Percentiles rank a stretch among this genome's conserved stretches.
Evolutionary conservation across 2,797 vertebrate genomes (phyloP).

Genomic region (Gorsachius magnificus): DNA sequence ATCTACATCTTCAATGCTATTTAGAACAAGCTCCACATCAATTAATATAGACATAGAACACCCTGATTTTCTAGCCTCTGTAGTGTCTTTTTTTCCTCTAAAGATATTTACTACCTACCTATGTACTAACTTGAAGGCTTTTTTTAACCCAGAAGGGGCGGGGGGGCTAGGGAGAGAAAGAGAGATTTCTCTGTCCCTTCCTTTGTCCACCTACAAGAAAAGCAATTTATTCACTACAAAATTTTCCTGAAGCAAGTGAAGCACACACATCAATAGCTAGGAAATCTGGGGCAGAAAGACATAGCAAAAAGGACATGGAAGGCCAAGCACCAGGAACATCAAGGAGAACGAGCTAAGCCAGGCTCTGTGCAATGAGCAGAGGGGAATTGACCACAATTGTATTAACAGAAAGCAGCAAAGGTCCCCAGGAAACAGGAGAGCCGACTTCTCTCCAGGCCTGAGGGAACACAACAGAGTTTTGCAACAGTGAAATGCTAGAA

Average conservation of each 20-base stretch:
- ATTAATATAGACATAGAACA: neutral
- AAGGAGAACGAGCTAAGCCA: neutral
- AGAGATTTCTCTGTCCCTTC: neutral
- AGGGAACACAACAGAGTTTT: accelerated
- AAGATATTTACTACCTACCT: too few species aligned
- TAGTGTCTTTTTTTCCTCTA: accelerated
- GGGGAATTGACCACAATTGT: neutral
- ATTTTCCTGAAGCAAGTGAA: neutral
- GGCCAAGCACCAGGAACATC: neutral
- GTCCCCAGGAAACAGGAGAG: neutral
- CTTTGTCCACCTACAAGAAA: neutral
- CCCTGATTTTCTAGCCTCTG: neutral
- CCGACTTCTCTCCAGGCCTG: neutral
- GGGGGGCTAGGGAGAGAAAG: neutral
- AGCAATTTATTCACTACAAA: too few species aligned
- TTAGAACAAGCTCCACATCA: neutral
- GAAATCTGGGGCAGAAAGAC: neutral
- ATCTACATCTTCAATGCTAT: neutral
- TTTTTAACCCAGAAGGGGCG: neutral
- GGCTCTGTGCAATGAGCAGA: accelerated
- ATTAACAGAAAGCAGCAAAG: neutral
- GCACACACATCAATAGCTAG: accelerated
- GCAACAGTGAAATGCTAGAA: neutral
- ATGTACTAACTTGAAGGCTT: neutral
- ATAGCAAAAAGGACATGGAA: accelerated